A percentile compares a stretch with the other conserved stretches of the same genome.
These are phyloP conservation scores for Heliothis peltigera DNA, from an alignment of 2,888 invertebrate genomes.

Conservation along the genomic window DNA sequence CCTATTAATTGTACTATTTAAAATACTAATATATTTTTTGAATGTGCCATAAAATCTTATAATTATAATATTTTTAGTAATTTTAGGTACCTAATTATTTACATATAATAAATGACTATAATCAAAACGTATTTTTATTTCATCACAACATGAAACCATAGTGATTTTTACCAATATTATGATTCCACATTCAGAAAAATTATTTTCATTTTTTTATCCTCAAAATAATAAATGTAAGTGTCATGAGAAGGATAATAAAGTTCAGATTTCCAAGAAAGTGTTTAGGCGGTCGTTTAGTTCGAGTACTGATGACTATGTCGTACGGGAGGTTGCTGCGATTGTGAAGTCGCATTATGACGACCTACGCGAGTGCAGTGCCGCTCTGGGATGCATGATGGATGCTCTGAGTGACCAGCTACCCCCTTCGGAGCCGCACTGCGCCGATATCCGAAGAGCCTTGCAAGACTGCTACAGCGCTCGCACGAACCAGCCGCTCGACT, in stretches of 20 bases:
- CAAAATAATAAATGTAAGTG: slow-evolving; percentile 31
- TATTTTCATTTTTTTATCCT: slow-evolving; percentile 50
- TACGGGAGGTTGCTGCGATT: slow-evolving; percentile 44
- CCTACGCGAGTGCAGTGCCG: slow-evolving; percentile 45
- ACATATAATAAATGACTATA: slow-evolving; percentile 52
- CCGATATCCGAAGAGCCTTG: slow-evolving; percentile 43
- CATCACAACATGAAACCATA: slow-evolving; percentile 48
- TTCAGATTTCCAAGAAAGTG: slow-evolving; percentile 48
- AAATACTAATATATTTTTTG: slow-evolving; percentile 28
- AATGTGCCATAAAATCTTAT: slow-evolving; percentile 60
- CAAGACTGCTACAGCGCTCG: slow-evolving; percentile 57
- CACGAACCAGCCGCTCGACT: slow-evolving; percentile 54
- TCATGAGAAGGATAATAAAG: slow-evolving; percentile 28
- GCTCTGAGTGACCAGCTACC: slow-evolving; percentile 7
- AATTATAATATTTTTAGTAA: slow-evolving; percentile 30
- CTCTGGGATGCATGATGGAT: slow-evolving; percentile 39
- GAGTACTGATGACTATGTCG: slow-evolving; percentile 38
- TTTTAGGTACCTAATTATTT: slow-evolving; percentile 12
- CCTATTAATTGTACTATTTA: not conserved
- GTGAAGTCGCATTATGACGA: slow-evolving; percentile 55
- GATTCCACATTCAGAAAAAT: slow-evolving; percentile 37
- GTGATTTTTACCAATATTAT: slow-evolving; percentile 54
- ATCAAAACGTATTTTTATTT: slow-evolving; percentile 47
- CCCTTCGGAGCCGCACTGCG: slow-evolving; percentile 44
- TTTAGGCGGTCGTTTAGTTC: slow-evolving; percentile 38